phyloP scores from a whole-genome alignment of 2,113 vertebrate genomes.

The Upupa epops region DNA sequence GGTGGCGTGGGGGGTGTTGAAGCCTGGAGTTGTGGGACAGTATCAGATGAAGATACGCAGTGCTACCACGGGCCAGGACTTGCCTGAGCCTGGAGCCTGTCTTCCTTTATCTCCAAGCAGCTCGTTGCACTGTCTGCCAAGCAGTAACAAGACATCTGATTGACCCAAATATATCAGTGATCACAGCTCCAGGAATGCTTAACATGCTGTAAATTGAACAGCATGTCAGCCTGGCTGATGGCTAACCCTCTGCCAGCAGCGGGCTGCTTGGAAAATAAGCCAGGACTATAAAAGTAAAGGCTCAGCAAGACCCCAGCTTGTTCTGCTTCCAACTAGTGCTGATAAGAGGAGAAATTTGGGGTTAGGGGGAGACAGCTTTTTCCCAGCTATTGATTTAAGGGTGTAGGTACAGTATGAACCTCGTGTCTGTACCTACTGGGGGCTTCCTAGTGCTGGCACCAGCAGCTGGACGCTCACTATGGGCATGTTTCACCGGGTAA shows the following conservation, averaged over 20 bases:
- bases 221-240: background rate
- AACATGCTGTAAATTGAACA: conserved; percentile 6
- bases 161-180: conserved; percentile 35
- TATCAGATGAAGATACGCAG: background rate
- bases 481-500: background rate
- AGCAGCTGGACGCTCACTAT: background rate
- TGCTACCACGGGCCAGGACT: background rate
- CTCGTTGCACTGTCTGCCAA: conserved; percentile 1
- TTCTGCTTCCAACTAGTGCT: background rate
- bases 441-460: background rate
- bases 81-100: background rate
- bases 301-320: background rate
- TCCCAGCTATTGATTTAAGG: background rate
- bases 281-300: background rate
- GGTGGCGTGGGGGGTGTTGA: background rate
- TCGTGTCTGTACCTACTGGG: background rate
- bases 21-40: background rate
- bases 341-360: background rate
- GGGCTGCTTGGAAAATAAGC: background rate
- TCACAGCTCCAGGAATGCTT: conserved; percentile 21
- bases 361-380: background rate
- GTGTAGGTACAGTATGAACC: background rate
- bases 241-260: background rate
- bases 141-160: conserved; percentile 19
- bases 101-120: background rate